These are phyloP conservation scores for Camelus bactrianus DNA, from an alignment of 2,113 vertebrate genomes.

Conservation along the genomic window DNA sequence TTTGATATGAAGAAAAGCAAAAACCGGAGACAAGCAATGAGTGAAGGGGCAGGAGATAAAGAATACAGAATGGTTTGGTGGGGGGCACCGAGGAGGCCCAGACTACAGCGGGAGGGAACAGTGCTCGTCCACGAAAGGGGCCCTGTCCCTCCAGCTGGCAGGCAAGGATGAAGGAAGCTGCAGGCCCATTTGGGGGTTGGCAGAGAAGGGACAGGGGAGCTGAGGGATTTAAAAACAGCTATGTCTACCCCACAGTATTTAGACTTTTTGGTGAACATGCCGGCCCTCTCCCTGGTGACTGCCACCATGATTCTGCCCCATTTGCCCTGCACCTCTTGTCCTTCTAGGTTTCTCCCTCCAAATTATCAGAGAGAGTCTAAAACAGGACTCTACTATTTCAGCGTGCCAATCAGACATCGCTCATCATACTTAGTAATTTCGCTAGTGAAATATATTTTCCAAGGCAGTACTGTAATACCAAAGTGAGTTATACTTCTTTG, in stretches of 20 bases:
- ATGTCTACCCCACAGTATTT: neutral
- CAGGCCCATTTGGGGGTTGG: neutral
- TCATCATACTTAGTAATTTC: conserved; percentile 31
- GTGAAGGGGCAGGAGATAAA: conserved; percentile 32
- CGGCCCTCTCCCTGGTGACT: neutral
- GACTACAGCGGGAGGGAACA: neutral
- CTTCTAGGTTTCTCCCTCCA: neutral
- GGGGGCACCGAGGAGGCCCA: neutral
- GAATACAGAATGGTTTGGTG: neutral
- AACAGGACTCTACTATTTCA: neutral
- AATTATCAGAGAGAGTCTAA: conserved; percentile 2
- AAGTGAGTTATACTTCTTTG: conserved; percentile 43
- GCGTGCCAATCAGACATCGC: neutral
- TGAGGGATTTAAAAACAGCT: neutral
- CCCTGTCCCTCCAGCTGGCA: neutral
- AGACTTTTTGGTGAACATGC: neutral
- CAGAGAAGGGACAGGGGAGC: neutral
- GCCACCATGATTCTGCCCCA: neutral
- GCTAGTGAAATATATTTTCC: conserved; percentile 22
- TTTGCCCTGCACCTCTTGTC: neutral
- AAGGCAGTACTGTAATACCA: neutral
- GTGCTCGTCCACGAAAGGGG: neutral
- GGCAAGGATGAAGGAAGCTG: neutral
- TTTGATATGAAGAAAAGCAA: neutral
- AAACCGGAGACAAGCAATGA: neutral